Conservation (phyloP, 2,113 vertebrate species). For the Mirounga angustirostris region DNA sequence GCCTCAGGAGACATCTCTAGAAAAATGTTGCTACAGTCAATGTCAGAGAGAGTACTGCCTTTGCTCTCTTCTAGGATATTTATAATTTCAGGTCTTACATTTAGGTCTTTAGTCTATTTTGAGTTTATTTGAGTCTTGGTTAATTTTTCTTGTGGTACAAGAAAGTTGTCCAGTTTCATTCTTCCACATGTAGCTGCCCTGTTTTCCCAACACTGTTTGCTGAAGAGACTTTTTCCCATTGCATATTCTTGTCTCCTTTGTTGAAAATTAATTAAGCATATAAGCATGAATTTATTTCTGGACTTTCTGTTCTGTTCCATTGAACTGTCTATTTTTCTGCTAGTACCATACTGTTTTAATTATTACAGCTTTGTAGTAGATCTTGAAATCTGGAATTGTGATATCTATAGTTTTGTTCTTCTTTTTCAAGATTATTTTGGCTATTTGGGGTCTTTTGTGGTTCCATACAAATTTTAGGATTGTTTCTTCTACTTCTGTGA, state of each 20-base stretch:
- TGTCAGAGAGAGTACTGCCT: not conserved
- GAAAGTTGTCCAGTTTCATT: not conserved
- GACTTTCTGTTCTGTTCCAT: not conserved
- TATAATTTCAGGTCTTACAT: not conserved
- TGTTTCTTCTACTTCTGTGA: not conserved
- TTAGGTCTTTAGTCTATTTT: not conserved
- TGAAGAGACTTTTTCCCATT: not conserved
- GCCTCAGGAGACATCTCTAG: not conserved
- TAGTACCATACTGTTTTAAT: not conserved
- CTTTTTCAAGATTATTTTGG: not conserved
- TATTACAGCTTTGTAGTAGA: not conserved
- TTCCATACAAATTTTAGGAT: not conserved
- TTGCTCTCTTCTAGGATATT: not conserved
- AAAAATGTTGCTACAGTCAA: not conserved
- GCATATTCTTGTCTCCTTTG: not conserved
- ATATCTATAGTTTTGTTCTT: not conserved
- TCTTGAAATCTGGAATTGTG: not conserved
- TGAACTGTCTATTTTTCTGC: not conserved
- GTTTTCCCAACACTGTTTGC: not conserved
- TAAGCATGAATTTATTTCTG: not conserved
- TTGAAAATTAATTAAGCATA: not conserved
- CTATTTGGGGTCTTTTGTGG: not conserved
- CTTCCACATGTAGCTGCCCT: not conserved
- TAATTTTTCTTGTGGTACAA: no score
- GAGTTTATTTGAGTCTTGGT: not conserved